Conservation (phyloP, 2,113 vertebrate species). For the Penelope pileata region DNA sequence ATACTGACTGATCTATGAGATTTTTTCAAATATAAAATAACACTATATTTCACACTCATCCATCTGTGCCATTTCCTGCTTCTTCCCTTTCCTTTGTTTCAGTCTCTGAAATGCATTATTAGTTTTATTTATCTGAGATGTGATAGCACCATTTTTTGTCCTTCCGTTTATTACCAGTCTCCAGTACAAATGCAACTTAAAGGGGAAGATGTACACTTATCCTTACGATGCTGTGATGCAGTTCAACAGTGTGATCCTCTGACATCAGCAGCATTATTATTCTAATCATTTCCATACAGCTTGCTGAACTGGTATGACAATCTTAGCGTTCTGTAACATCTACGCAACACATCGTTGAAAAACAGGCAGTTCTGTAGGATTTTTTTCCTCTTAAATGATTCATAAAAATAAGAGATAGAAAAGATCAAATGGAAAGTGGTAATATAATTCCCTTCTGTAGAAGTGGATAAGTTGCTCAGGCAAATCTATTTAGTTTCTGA, state of each 20-base stretch:
- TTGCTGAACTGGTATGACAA: constrained; percentile 8
- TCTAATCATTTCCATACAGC: not conserved
- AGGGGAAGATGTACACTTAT: not conserved
- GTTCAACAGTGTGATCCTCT: not conserved
- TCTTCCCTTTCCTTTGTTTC: not conserved
- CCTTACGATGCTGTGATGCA: not conserved
- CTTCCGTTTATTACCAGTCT: not conserved
- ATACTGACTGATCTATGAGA: not conserved
- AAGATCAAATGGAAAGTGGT: constrained; percentile 23
- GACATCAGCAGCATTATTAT: constrained; percentile 40
- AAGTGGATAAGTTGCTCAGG: constrained; percentile 50
- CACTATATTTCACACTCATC: not conserved
- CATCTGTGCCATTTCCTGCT: not conserved
- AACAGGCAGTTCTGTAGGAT: not conserved
- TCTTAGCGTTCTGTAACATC: constrained; percentile 26
- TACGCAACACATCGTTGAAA: constrained; percentile 1
- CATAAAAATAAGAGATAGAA: constrained; percentile 26
- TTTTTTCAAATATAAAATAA: not conserved
- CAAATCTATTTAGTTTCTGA: constrained; percentile 39
- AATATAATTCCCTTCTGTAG: constrained; percentile 52
- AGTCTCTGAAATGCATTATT: not conserved
- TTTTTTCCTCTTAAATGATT: constrained; percentile 18
- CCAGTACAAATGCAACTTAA: not conserved
- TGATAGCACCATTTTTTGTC: not conserved
- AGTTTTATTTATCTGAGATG: not conserved